Percentiles rank a stretch among this genome's conserved stretches.
Evolutionary conservation across 2,113 vertebrate species (phyloP).

Genomic region (Nyctereutes procyonoides): DNA sequence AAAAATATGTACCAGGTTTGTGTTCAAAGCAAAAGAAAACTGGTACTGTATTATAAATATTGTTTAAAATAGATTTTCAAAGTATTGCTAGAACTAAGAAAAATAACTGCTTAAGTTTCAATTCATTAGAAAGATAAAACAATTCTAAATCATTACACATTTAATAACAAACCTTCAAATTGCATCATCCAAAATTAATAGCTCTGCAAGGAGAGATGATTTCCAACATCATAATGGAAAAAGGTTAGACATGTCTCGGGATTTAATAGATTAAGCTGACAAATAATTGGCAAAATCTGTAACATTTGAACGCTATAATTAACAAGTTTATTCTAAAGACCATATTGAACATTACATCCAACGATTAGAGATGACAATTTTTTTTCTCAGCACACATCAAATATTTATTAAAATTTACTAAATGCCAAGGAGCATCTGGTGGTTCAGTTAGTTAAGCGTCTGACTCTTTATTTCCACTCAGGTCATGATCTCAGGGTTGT

Average conservation of each 20-base stretch:
- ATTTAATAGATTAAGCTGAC: background rate
- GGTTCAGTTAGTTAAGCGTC: background rate
- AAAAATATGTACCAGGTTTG: background rate
- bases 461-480: background rate
- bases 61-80: constrained; percentile 5
- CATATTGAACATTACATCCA: background rate
- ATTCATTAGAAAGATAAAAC: background rate
- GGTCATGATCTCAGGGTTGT: background rate
- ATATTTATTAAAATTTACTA: constrained; percentile 19
- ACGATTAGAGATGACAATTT: background rate
- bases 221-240: background rate
- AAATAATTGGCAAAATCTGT: background rate
- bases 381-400: background rate
- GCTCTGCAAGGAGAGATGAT: background rate
- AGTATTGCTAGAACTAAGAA: constrained; percentile 25
- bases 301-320: background rate
- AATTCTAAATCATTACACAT: background rate
- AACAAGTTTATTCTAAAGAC: background rate
- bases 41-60: background rate
- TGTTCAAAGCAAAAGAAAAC: constrained; percentile 38
- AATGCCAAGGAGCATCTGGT: background rate
- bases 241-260: background rate
- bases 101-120: background rate
- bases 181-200: background rate
- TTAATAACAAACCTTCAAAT: constrained; percentile 27